Percentiles rank a stretch among this genome's conserved stretches.
These are phyloP conservation scores for Lagria hirta DNA, from an alignment of 2,888 invertebrate species.

Conservation along the genomic window DNA sequence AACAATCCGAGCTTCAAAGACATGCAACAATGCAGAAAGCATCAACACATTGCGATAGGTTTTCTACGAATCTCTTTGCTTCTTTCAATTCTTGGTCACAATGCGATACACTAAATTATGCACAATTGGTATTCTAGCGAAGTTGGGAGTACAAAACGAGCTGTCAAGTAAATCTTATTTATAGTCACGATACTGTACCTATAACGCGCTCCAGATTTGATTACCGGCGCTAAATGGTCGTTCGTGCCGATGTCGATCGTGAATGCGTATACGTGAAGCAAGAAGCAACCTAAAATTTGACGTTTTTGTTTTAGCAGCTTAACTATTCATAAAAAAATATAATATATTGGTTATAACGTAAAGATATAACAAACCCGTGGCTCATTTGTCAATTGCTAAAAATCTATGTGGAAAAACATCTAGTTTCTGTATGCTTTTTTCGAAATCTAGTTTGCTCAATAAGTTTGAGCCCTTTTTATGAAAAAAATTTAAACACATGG, in stretches of 20 bases:
- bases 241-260: constrained; percentile 32
- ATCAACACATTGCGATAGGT: no score
- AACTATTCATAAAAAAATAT: no score
- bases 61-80: constrained; percentile 14
- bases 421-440: no score
- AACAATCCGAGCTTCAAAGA: constrained; percentile 8
- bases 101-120: constrained; percentile 42
- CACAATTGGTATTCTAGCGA: constrained; percentile 39
- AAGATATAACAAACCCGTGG: no score
- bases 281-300: constrained; percentile 13
- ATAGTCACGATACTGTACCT: constrained; percentile 42
- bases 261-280: constrained; percentile 27
- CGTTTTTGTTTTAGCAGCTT: constrained; percentile 11
- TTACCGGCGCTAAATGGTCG: constrained; percentile 39
- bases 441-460: no score
- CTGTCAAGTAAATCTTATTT: constrained; percentile 46
- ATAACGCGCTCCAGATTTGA: constrained; percentile 41
- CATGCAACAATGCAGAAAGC: constrained; percentile 5
- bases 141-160: constrained; percentile 41
- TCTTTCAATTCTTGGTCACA: constrained; percentile 33
- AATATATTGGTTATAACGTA: no score
- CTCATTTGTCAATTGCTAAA: no score
- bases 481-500: no score
- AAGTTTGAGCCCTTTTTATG: no score
- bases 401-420: no score